Evolutionary conservation across 2,113 vertebrate species (phyloP).

Genomic region (Marmota monax): DNA sequence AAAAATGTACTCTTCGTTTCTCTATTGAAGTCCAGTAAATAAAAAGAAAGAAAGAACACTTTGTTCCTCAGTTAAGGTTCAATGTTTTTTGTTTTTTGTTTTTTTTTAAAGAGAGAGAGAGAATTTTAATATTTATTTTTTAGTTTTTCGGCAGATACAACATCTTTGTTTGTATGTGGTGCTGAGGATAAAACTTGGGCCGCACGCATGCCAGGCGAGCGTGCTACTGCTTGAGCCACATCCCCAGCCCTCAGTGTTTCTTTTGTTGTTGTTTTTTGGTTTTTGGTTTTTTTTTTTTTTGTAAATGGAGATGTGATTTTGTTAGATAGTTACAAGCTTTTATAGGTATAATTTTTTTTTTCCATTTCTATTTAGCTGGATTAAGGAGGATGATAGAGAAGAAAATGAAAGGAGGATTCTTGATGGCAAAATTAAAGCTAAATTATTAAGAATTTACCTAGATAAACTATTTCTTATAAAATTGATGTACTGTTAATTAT

Average conservation of each 20-base stretch:
- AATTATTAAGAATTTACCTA: slow-evolving; percentile 33
- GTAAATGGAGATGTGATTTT: neutral
- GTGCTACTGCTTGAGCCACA: too few relatives aligned
- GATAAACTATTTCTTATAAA: slow-evolving; percentile 17
- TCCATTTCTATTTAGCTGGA: neutral
- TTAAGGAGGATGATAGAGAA: neutral
- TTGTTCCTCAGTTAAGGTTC: neutral
- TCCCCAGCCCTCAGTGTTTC: neutral
- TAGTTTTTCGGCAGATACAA: too few relatives aligned
- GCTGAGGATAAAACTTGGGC: too few relatives aligned
- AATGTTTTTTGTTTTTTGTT: neutral
- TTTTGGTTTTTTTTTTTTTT: neutral
- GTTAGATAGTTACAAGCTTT: slow-evolving; percentile 12
- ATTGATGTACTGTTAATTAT: neutral
- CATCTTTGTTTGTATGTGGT: too few relatives aligned
- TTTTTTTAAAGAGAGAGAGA: neutral
- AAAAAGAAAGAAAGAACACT: neutral
- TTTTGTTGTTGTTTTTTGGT: neutral
- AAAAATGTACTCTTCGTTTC: too few relatives aligned
- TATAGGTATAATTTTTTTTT: slow-evolving; percentile 28
- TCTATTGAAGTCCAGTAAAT: too few relatives aligned
- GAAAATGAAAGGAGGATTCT: slow-evolving; percentile 5
- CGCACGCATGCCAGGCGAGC: too few relatives aligned
- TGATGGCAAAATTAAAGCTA: slow-evolving; percentile 38
- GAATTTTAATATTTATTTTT: too few relatives aligned